Evolutionary conservation across 37 sponge, comb jelly and placozoan species (phyloP).

Genomic region (Amphimedon queenslandica): DNA sequence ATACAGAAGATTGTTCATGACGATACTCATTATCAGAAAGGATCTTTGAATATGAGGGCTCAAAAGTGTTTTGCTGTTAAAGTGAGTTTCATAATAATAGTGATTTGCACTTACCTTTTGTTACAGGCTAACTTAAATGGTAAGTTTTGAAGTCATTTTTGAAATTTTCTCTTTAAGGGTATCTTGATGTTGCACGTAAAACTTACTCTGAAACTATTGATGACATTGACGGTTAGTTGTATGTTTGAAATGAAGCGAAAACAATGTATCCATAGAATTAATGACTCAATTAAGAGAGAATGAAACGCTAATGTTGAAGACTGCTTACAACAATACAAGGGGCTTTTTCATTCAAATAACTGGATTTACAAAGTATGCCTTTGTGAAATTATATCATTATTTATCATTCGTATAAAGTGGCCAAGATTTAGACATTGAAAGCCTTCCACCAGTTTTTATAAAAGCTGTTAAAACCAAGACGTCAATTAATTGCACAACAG

Average conservation of each 20-base stretch:
- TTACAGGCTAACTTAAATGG: not conserved
- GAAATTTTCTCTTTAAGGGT: too few relatives aligned
- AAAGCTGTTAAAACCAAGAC: conserved; percentile 74
- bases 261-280: too few relatives aligned
- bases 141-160: not conserved
- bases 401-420: not conserved
- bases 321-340: conserved; percentile 73
- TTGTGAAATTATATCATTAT: not conserved
- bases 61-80: conserved; percentile 99
- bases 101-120: not conserved
- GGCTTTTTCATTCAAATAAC: conserved; percentile 88
- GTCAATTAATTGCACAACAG: conserved; percentile 80
- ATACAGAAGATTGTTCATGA: conserved; percentile 85
- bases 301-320: conserved; percentile 75
- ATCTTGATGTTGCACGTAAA: conserved; percentile 88
- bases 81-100: too few relatives aligned
- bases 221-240: conserved; percentile 90
- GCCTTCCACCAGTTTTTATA: conserved; percentile 71
- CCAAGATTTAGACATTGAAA: conserved; percentile 1
- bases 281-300: conserved; percentile 52
- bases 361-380: not conserved
- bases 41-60: conserved; percentile 92
- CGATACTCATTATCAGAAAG: conserved; percentile 90
- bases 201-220: conserved; percentile 95
- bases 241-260: too few relatives aligned